These are phyloP conservation scores for Baccha elongata DNA, from an alignment of 2,888 invertebrate species.

Conservation along the genomic window DNA sequence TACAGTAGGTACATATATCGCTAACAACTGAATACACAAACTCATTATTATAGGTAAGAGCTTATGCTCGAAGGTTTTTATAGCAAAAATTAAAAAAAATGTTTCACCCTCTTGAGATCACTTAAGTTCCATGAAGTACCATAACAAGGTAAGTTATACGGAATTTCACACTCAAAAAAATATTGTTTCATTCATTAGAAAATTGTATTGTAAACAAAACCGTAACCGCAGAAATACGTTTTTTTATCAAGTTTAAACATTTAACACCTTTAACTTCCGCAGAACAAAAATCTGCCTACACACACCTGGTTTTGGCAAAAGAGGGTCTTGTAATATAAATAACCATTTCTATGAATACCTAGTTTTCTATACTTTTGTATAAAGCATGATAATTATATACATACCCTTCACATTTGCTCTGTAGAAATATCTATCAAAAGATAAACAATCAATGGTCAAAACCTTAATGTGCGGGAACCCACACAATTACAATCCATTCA, in stretches of 20 bases:
- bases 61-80: too few species aligned
- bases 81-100: too few species aligned
- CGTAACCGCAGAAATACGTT: background rate
- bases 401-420: conserved; percentile 9
- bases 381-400: too few species aligned
- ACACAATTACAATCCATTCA: background rate
- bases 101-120: too few species aligned
- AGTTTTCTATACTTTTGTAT: too few species aligned
- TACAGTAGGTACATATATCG: too few species aligned
- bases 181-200: background rate
- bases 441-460: background rate
- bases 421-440: too few species aligned
- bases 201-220: conserved; percentile 2
- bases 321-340: background rate
- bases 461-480: background rate
- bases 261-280: conserved; percentile 29
- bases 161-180: too few species aligned
- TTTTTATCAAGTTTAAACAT: background rate
- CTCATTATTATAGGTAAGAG: too few species aligned
- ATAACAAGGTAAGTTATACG: too few species aligned
- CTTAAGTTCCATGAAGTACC: too few species aligned
- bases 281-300: conserved; percentile 18
- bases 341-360: background rate
- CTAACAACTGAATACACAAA: too few species aligned
- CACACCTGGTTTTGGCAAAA: conserved; percentile 14